Evolutionary conservation across 2,797 vertebrate species (phyloP), one percentile per base, ranked within the genome.

Genomic region (Taeniopygia guttata): DNA sequence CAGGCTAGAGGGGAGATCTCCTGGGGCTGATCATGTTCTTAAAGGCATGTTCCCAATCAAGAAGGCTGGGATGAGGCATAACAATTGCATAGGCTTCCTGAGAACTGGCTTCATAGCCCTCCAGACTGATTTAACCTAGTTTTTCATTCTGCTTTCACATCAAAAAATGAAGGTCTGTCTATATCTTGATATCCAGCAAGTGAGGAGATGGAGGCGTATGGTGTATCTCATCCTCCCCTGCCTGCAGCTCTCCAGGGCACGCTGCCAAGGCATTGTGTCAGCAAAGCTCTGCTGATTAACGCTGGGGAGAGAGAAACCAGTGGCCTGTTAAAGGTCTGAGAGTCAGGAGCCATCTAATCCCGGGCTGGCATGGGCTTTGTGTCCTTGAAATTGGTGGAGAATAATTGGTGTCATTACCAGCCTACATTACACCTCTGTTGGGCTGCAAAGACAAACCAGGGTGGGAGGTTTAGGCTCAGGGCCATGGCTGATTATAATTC

Each of bases 1-100:
- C 93, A 90, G 85, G 95, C 95, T 94, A 89, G 7, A 1, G 43
- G 27, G 63, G 51, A 95, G 49, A 89, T 94, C 94, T 97, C 94
- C 88, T 94, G 95, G 80, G 91, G 83, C 93, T 91, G 91, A 94
- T 97, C 94, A 87, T 93, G 77, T 96, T 97, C 95, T 87, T 94
- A 94, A 94, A 95, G 91, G 91, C 93, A 95, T 96, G 95, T 94
- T 96, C 95, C 90, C 85, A 90, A 92, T 97, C 96, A 94, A 96
- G 94, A 87, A 93, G 80, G 77, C 85, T 94, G 79, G 87, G 80
- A 95, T 93, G 95, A 96, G 80, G 94, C 94, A 94, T 90, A 70
- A 89, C 91, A 94, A 96, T 94, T 94, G 94, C 87, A 93, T 51
- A 94, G 93, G 93, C 89, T 96, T 93, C 93, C 94, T 97, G 92